Evolutionary conservation across 35 echinoderm and acorn worm species (phyloP).

Genomic region (Anneissia japonica): DNA sequence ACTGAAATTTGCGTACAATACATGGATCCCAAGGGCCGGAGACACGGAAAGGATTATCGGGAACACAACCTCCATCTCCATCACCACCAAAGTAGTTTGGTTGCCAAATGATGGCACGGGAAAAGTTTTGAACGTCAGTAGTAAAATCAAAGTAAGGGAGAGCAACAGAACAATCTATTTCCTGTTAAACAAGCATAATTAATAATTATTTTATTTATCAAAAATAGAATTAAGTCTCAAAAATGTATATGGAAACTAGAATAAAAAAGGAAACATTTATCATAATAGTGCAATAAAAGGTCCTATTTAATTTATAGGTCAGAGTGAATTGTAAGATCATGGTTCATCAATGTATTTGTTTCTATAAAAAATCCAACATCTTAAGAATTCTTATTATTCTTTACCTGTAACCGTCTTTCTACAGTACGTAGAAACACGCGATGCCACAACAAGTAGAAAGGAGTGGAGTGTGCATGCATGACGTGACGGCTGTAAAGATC

Average conservation of each 20-base stretch:
- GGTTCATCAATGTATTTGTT: background rate
- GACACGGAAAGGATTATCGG: slow-evolving; percentile 79
- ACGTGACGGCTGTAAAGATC: slow-evolving; percentile 83
- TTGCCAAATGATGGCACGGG: slow-evolving; percentile 75
- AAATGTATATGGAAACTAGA: background rate
- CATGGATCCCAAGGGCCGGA: slow-evolving; percentile 63
- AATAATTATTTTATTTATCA: background rate
- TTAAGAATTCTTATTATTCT: too few species aligned
- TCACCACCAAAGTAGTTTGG: slow-evolving; percentile 97
- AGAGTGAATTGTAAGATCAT: background rate
- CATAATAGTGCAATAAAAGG: background rate
- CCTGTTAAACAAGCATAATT: slow-evolving; percentile 44
- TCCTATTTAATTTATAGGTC: background rate
- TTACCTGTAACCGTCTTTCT: slow-evolving; percentile 75
- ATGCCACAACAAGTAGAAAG: slow-evolving; percentile 76
- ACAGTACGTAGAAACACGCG: slow-evolving; percentile 66
- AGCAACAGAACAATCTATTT: slow-evolving; percentile 81
- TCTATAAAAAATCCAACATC: background rate
- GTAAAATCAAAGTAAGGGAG: slow-evolving; percentile 98
- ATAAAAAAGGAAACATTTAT: background rate
- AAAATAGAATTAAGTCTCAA: background rate
- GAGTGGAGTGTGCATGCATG: slow-evolving; percentile 80
- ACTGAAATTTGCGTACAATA: slow-evolving; percentile 50
- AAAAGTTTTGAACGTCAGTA: slow-evolving; percentile 65
- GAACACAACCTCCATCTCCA: slow-evolving; percentile 61